These are phyloP conservation scores for Sepioteuthis lessoniana DNA, from an alignment of 2,888 invertebrate species.

Conservation along the genomic window DNA sequence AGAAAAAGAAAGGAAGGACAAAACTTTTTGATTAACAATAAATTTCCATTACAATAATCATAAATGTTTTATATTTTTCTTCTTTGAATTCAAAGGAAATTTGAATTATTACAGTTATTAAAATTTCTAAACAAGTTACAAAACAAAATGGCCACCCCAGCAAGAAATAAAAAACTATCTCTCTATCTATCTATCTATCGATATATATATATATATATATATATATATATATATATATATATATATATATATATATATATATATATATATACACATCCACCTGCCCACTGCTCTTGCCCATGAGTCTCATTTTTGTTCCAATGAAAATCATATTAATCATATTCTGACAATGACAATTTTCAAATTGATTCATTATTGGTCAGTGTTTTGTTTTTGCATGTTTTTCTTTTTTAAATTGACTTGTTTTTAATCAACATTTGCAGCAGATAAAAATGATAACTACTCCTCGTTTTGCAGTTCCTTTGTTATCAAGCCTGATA, in stretches of 20 bases:
- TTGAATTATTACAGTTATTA: not conserved
- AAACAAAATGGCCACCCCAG: not conserved
- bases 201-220: too few relatives aligned
- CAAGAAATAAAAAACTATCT: too few relatives aligned
- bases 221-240: too few relatives aligned
- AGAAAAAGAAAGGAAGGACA: not conserved
- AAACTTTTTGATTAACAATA: not conserved
- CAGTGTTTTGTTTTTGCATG: not conserved
- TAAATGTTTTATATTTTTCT: not conserved
- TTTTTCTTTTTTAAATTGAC: too few relatives aligned
- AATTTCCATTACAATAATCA: not conserved
- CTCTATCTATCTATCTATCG: too few relatives aligned
- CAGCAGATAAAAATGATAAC: not conserved
- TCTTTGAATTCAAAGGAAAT: not conserved
- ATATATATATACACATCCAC: too few relatives aligned
- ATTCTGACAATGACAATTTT: not conserved
- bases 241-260: too few relatives aligned
- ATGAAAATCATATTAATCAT: not conserved
- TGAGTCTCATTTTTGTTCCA: not conserved
- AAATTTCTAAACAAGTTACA: not conserved
- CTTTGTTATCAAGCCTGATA: not conserved
- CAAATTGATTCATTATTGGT: constrained; percentile 2
- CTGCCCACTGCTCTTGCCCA: not conserved
- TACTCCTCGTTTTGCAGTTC: not conserved
- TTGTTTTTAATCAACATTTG: not conserved